Evolutionary conservation across 2,888 invertebrate genomes (phyloP).

Genomic region (Crematogaster levior): DNA sequence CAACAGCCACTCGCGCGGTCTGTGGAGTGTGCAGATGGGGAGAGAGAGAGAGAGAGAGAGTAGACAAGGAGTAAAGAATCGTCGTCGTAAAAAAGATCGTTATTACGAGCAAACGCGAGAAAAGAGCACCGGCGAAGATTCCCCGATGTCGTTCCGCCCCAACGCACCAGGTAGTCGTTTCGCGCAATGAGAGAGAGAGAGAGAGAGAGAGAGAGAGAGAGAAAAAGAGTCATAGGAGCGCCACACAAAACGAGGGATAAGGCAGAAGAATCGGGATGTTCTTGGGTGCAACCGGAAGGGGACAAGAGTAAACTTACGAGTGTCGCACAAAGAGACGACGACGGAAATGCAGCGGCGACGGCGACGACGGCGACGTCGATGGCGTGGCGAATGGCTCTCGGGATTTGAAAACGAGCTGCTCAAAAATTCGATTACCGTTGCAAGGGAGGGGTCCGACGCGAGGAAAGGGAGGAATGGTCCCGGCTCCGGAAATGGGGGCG

Average conservation of each 20-base stretch:
- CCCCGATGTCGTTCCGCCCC: conserved; percentile 43
- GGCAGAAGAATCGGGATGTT: conserved; percentile 2
- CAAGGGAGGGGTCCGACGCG: conserved; percentile 2
- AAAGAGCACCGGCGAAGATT: conserved; percentile 37
- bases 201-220: conserved; percentile 12
- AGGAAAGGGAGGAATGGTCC: conserved; percentile 40
- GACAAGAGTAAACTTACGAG: conserved; percentile 50
- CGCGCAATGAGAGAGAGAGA: conserved; percentile 20
- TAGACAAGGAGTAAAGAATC: conserved; percentile 30
- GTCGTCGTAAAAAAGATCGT: conserved; percentile 60
- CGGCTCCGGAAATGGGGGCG: conserved; percentile 82
- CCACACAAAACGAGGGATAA: conserved; percentile 1
- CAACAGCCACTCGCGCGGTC: conserved; percentile 44
- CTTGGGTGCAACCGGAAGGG: conserved; percentile 44
- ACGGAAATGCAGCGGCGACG: conserved; percentile 50
- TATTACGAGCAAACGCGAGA: conserved; percentile 51
- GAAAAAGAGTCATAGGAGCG: background rate
- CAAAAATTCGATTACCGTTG: conserved; percentile 80
- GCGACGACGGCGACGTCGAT: conserved; percentile 10
- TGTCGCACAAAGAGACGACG: conserved; percentile 51
- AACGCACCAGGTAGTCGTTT: conserved; percentile 41
- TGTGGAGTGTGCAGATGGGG: background rate
- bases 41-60: background rate
- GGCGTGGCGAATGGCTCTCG: conserved; percentile 66
- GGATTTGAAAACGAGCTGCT: conserved; percentile 79